Conservation (phyloP, 1,140 invertebrate genomes). For the Bemisia tabaci region DNA sequence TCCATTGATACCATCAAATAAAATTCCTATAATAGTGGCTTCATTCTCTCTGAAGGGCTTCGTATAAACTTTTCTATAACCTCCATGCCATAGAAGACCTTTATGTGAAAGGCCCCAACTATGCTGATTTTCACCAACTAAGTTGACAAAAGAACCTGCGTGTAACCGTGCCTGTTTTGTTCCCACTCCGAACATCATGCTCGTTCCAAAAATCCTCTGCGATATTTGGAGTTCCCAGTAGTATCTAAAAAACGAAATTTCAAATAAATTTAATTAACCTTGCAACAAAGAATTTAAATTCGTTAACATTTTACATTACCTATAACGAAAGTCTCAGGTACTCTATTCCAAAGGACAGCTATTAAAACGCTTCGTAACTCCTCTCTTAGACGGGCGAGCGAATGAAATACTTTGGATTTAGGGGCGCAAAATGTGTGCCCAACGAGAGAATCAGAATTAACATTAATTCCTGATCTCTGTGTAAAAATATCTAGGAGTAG, state of each 20-base stretch:
- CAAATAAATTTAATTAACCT: too few species aligned
- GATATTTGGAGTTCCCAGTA: slow-evolving; percentile 56
- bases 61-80: slow-evolving; percentile 43
- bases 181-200: slow-evolving; percentile 63
- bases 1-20: slow-evolving; percentile 52
- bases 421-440: too few species aligned
- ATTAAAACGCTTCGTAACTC: too few species aligned
- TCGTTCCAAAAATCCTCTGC: slow-evolving; percentile 54
- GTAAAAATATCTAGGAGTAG: too few species aligned
- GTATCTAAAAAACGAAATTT: slow-evolving; percentile 36
- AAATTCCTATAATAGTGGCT: slow-evolving; percentile 45
- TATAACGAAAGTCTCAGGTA: too few species aligned
- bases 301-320: too few species aligned
- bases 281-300: too few species aligned
- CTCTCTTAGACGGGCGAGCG: too few species aligned
- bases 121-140: slow-evolving; percentile 52
- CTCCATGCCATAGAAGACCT: slow-evolving; percentile 53
- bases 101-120: slow-evolving; percentile 63
- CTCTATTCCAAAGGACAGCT: too few species aligned
- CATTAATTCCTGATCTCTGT: too few species aligned
- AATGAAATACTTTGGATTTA: too few species aligned
- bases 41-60: slow-evolving; percentile 55
- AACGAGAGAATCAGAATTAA: too few species aligned
- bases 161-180: slow-evolving; percentile 47
- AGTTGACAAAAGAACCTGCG: slow-evolving; percentile 48